Conservation (phyloP, 2,888 invertebrate species). For the Heterodera filipjevi region DNA sequence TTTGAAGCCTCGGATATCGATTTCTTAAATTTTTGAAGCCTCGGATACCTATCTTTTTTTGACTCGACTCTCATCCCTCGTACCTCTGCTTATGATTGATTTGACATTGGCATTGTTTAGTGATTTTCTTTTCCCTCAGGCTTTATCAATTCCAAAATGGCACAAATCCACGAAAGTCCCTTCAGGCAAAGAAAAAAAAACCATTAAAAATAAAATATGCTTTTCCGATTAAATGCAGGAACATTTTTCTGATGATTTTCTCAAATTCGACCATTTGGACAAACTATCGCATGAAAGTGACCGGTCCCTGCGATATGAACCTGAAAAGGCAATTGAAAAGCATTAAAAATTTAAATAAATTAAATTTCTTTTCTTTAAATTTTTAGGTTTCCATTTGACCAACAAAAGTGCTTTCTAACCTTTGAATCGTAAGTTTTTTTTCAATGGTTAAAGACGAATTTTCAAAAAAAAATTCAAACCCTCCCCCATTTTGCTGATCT, state of each 20-base stretch:
- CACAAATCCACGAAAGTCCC: conserved; percentile 63
- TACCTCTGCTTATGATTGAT: no score
- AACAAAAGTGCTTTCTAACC: conserved; percentile 63
- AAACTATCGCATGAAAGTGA: conserved; percentile 64
- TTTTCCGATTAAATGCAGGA: conserved; percentile 44
- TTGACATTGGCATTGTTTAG: no score
- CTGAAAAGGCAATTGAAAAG: conserved; percentile 45
- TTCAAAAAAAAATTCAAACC: not conserved
- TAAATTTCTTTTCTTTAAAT: conserved; percentile 11
- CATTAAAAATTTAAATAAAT: not conserved
- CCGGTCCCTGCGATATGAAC: conserved; percentile 65
- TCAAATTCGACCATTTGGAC: conserved; percentile 64
- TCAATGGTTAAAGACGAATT: not conserved
- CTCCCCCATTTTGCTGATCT: no score
- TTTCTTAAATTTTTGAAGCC: no score
- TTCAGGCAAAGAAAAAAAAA: conserved; percentile 47
- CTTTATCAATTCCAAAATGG: conserved; percentile 58
- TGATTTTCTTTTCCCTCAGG: not conserved
- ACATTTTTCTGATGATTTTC: conserved; percentile 65
- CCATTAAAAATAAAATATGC: not conserved
- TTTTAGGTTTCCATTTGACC: conserved; percentile 57
- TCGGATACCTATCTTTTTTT: no score
- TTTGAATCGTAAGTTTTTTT: conserved; percentile 59
- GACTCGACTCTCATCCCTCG: no score
- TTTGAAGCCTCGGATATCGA: no score